Conservation (phyloP, 2,113 vertebrate species). For the Stigmatopora nigra region DNA sequence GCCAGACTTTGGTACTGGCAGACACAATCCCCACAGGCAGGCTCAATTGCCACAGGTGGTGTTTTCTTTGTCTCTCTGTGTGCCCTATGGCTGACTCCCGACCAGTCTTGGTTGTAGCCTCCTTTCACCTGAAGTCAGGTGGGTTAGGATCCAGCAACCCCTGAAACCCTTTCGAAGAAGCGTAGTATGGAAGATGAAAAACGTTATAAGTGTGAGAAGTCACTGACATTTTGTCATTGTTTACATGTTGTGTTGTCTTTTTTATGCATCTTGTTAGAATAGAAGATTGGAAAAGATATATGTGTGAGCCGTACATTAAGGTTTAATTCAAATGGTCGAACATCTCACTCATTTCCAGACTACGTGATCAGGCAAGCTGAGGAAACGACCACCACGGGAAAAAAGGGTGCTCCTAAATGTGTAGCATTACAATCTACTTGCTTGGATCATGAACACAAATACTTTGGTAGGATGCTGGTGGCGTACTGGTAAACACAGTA, state of each 20-base stretch:
- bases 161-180: no score
- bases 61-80: no score
- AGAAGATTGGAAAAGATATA: conserved; percentile 10
- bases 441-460: conserved; percentile 34
- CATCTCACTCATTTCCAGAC: conserved; percentile 27
- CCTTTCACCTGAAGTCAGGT: no score
- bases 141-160: no score
- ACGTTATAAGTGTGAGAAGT: conserved; percentile 9
- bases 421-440: conserved; percentile 47
- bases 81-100: no score
- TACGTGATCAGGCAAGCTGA: conserved; percentile 45
- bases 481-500: conserved; percentile 42
- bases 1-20: no score
- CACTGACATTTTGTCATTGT: conserved; percentile 13
- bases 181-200: no score
- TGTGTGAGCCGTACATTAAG: conserved; percentile 25
- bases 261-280: conserved; percentile 19
- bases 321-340: conserved; percentile 24
- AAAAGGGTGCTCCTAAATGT: conserved; percentile 23
- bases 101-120: no score
- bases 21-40: no score
- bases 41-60: no score
- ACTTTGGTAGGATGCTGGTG: conserved; percentile 28
- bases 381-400: conserved; percentile 30
- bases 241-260: conserved; percentile 16